Evolutionary conservation across 2,113 vertebrate species (phyloP).

Genomic region (Etia nguti): DNA sequence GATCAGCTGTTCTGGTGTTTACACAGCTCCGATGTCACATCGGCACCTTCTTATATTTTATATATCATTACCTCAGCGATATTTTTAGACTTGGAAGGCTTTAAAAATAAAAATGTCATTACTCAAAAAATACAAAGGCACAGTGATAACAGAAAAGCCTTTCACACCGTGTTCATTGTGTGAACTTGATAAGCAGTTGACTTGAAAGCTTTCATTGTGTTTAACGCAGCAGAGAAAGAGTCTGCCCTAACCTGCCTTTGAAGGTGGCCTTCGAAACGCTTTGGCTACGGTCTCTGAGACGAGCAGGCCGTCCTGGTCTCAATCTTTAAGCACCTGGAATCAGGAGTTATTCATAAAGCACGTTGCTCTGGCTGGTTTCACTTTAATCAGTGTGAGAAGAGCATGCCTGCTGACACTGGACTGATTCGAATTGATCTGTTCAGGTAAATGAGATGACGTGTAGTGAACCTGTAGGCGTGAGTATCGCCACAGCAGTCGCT

Average conservation of each 20-base stretch:
- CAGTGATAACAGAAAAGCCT: not conserved
- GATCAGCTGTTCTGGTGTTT: conserved; percentile 20
- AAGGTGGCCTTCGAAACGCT: conserved; percentile 19
- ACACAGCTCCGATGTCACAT: not conserved
- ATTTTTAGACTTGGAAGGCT: not conserved
- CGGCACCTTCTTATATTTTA: not conserved
- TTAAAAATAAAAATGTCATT: not conserved
- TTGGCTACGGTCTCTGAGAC: not conserved
- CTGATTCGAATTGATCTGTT: conserved; percentile 39
- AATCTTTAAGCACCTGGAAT: not conserved
- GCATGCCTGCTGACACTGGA: not conserved
- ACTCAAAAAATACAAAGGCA: not conserved
- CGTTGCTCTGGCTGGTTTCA: not conserved
- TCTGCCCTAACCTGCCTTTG: not conserved
- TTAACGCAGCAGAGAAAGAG: not conserved
- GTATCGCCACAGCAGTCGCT: conserved; percentile 11
- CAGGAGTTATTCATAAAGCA: not conserved
- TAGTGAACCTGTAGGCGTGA: conserved; percentile 37
- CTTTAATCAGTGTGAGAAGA: not conserved
- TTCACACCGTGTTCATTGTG: conserved; percentile 32
- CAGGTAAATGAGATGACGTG: conserved; percentile 52
- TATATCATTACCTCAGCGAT: not conserved
- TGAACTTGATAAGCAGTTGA: not conserved
- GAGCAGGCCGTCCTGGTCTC: not conserved
- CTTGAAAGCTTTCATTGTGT: conserved; percentile 11